A percentile compares a stretch with the other conserved stretches of the same genome.
Evolutionary conservation across 2,113 vertebrate species (phyloP).

Genomic region (human (Homo sapiens)): DNA sequence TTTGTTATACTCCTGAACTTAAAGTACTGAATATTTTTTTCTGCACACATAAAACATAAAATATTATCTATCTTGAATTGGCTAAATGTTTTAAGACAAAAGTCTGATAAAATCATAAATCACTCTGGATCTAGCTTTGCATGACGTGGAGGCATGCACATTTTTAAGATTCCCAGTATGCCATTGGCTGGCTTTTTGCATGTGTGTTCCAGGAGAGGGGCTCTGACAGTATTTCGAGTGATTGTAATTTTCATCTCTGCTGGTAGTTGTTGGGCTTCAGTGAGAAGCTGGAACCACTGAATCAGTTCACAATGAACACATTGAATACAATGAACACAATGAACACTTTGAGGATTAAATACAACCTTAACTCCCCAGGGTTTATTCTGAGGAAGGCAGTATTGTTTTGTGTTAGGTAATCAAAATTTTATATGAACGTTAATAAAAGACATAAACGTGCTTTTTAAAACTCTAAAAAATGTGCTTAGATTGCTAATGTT

Average conservation of each 20-base stretch:
- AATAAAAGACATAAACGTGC: not conserved
- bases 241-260: slow-evolving; percentile 63
- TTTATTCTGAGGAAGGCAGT: slow-evolving; percentile 50
- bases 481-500: not conserved
- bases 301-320: slow-evolving; percentile 42
- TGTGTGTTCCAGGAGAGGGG: not conserved
- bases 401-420: slow-evolving; percentile 28
- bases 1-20: not conserved
- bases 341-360: slow-evolving; percentile 53
- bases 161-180: slow-evolving; percentile 33
- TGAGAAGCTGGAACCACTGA: slow-evolving; percentile 3
- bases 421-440: slow-evolving; percentile 1
- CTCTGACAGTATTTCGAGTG: slow-evolving; percentile 33
- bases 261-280: slow-evolving; percentile 35
- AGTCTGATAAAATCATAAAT: slow-evolving; percentile 35
- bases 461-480: not conserved
- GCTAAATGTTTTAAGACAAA: not conserved
- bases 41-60: not conserved
- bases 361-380: not conserved
- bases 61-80: not conserved
- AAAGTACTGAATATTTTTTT: not conserved
- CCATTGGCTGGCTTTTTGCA: not conserved
- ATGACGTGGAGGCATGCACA: not conserved
- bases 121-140: slow-evolving; percentile 3
- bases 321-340: slow-evolving; percentile 25